These are phyloP conservation scores for Hetaerina titia DNA, from an alignment of 2,888 invertebrate species.

Conservation along the genomic window DNA sequence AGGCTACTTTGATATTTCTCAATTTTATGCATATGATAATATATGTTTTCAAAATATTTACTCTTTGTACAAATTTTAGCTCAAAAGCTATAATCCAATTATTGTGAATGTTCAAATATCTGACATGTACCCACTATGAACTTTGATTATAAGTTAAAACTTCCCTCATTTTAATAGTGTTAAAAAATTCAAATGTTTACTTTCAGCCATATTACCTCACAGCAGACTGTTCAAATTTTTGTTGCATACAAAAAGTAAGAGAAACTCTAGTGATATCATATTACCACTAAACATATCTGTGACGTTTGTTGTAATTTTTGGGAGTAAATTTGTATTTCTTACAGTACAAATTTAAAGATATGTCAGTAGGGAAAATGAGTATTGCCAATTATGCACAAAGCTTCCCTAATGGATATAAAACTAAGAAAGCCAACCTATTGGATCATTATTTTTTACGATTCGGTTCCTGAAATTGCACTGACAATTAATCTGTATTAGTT, in stretches of 20 bases:
- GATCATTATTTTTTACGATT: not conserved
- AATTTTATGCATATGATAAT: conserved; percentile 26
- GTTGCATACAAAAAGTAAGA: not conserved
- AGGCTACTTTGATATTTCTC: conserved; percentile 25
- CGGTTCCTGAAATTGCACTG: not conserved
- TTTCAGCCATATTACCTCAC: not conserved
- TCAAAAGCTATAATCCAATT: conserved; percentile 45
- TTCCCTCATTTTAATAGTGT: conserved; percentile 14
- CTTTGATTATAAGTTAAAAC: not conserved
- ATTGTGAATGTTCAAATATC: conserved; percentile 58
- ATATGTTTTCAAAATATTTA: conserved; percentile 31
- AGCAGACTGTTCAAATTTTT: conserved; percentile 2
- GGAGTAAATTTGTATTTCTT: conserved; percentile 18
- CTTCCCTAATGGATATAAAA: not conserved
- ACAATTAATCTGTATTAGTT: not conserved
- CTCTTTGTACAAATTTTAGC: conserved; percentile 51
- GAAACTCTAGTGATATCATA: conserved; percentile 25
- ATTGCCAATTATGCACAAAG: conserved; percentile 23
- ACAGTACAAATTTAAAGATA: conserved; percentile 41
- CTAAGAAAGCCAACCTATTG: not conserved
- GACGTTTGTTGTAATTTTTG: conserved; percentile 23
- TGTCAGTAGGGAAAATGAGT: not conserved
- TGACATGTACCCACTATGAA: conserved; percentile 1
- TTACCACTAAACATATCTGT: conserved; percentile 39
- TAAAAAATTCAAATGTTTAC: not conserved